Evolutionary conservation across 2,797 vertebrate species (phyloP).

Genomic region (Halcyon leucocephala): DNA sequence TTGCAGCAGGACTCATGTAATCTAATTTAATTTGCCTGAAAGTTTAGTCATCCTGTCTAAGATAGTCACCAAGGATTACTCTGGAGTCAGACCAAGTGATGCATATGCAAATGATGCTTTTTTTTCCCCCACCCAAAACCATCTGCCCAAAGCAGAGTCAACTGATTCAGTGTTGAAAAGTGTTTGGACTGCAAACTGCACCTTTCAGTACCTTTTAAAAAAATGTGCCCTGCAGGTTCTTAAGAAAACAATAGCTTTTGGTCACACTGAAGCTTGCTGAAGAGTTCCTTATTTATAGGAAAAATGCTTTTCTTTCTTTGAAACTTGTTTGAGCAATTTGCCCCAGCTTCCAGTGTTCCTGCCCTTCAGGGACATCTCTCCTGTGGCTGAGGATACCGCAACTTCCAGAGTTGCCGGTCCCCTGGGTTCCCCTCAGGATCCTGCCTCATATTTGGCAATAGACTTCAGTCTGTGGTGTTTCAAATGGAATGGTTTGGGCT

Average conservation of each 20-base stretch:
- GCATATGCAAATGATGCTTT: neutral
- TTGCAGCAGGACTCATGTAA: neutral
- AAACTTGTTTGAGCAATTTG: constrained; percentile 39
- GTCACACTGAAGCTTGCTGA: neutral
- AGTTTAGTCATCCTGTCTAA: neutral
- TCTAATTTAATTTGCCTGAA: neutral
- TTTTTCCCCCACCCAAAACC: neutral
- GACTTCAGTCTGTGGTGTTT: constrained; percentile 1
- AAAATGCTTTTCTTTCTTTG: constrained; percentile 26
- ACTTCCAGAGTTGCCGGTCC: constrained; percentile 21
- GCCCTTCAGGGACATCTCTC: neutral
- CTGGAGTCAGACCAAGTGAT: neutral
- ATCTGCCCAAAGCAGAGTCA: neutral
- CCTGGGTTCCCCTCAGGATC: neutral
- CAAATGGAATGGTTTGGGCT: neutral
- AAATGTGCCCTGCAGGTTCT: neutral
- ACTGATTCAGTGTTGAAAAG: neutral
- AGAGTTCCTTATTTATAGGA: constrained; percentile 2
- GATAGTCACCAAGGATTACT: neutral
- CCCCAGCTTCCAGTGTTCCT: neutral
- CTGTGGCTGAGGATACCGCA: constrained; percentile 30
- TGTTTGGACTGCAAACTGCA: neutral
- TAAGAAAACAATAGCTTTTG: constrained; percentile 3
- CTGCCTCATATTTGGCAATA: constrained; percentile 13
- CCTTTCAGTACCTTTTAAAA: neutral